Conservation (phyloP, 1,140 invertebrate genomes). For the Drosophila jambulina region DNA sequence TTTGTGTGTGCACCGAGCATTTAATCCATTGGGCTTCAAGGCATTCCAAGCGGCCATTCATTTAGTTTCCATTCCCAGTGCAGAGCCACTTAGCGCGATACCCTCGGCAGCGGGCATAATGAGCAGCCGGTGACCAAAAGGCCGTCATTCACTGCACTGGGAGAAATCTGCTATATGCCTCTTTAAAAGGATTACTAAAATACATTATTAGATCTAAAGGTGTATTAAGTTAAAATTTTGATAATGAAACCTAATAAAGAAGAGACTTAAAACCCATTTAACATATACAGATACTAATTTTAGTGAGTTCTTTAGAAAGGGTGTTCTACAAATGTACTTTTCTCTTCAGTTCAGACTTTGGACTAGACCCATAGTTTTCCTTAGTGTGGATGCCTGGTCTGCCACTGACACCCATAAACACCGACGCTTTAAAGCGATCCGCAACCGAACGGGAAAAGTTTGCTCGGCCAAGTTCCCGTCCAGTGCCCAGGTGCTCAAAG, state of each 20-base stretch:
- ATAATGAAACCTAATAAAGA: background rate
- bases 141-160: background rate
- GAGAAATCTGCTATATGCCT: background rate
- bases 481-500: slow-evolving; percentile 44
- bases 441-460: slow-evolving; percentile 44
- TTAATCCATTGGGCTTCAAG: slow-evolving; percentile 66
- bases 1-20: slow-evolving; percentile 47
- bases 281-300: background rate
- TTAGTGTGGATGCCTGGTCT: background rate
- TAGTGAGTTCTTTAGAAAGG: background rate
- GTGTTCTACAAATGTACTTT: background rate
- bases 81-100: slow-evolving; percentile 48
- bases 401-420: slow-evolving; percentile 20
- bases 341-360: too few relatives aligned
- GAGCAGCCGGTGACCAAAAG: slow-evolving; percentile 30
- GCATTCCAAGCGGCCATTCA: slow-evolving; percentile 57
- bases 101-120: slow-evolving; percentile 50
- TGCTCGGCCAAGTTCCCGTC: slow-evolving; percentile 37
- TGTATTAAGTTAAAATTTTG: background rate
- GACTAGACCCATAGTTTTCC: background rate
- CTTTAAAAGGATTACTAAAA: background rate
- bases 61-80: slow-evolving; percentile 52
- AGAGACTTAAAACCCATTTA: background rate
- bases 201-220: background rate
- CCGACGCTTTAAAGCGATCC: slow-evolving; percentile 43